Evolutionary conservation across 2,113 vertebrate species (phyloP), one percentile per base, ranked within the genome.

Genomic region (Cebus imitator): DNA sequence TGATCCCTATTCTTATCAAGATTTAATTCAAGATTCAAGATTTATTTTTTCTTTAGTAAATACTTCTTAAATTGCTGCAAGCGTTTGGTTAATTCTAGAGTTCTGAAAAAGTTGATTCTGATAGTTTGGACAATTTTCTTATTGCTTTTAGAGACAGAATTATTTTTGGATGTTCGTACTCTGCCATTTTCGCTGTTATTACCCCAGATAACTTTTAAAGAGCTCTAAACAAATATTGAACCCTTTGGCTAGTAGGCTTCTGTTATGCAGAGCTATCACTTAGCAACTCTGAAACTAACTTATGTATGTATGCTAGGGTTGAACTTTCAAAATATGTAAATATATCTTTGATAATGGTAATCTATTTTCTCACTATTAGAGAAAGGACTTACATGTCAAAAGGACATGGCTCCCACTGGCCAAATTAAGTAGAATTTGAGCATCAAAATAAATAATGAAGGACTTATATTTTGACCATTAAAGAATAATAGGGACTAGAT

Each of bases 91-190:
- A 95, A 90, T 37, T 87, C 30, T n/a, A 21, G 7, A 93, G 70
- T 91, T 82, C 82, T 91, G 35, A 93, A 92, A 93, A 87, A 27
- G 79, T 70, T 90, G 57, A 61, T 81, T 89, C 43, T 78, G 78
- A 85, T 16, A 89, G 55, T 43, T 61, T 30, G 43, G 50, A 64
- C 16, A 87, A 16, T 58, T 81, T 93, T 75, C 50, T 55, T 52
- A 66, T 13, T 76, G 55, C 17, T 93, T 96, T 89, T 80, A 75
- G 0, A 10, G 61, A 16, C 37, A 80, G 35, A 79, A 37, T 9
- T 70, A 45, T 70, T 94, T 35, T 40, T 32, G 21, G 45, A 79
- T 83, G 37, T 43, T 30, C 50, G 68, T 32, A 50, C 20, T 76
- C 66, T 21, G 4, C 4, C 70, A 58, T 23, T 90, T 87, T 73